Base-by-base conservation (phyloP, 2,113 vertebrate genomes). In the Nesogale talazaci region DNA sequence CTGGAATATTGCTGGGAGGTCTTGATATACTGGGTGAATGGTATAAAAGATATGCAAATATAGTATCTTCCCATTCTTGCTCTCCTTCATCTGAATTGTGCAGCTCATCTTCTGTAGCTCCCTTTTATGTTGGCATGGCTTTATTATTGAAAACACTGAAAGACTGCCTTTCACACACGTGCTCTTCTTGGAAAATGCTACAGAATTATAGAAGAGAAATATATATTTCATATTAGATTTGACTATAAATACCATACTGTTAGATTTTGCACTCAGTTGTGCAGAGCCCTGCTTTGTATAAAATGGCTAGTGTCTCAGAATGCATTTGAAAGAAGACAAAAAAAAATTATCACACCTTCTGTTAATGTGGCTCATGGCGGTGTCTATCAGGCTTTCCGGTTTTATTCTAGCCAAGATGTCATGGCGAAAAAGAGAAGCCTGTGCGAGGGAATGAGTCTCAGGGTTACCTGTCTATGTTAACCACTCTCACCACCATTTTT, bases 391-490 rank as follows among this genome's bases (percentile, higher is more conserved):
- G 31, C 19, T 69, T 69, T 25, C 40, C 77, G 75, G 40, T 76
- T 95, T 95, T 78, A 87, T 63, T 90, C 40, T 57, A 38, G n/a
- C 89, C 27, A 91, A 94, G 74, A 86, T 91, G 42, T 83, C 93
- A 89, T 6, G 63, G 86, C 92, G 89, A 86, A 89, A 94, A 93
- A 92, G 40, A 57, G 74, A 89, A 82, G 72, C 11, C 84, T 92
- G 78, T 40, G 16, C 46, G 61, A 70, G 27, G 81, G n/a, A 92
- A 34, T 31, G 67, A 61, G 15, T 86, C 57, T 86, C 69, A 83
- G 82, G 59, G 57, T 46, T 82, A 61, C 25, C 89, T 36, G 83
- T 84, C 52, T 83, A 22, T 27, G 77, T 77, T 76, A 81, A 38
- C 74, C 23, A 23, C 27, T 81, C 42, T 69, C 31, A 56, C 40